Base-by-base conservation (phyloP, 2,888 invertebrate genomes). In the Agonopterix alstromeriana region DNA sequence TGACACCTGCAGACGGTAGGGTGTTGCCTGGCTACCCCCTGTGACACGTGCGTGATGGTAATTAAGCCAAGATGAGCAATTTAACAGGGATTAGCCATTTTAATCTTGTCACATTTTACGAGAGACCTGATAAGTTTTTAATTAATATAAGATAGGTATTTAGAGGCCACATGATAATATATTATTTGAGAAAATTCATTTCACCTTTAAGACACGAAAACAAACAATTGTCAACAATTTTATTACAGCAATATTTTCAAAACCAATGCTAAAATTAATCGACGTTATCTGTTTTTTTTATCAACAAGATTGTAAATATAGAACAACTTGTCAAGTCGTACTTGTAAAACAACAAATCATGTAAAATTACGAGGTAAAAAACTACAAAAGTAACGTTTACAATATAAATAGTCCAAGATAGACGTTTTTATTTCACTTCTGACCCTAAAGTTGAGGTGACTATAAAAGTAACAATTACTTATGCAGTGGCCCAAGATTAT, bases 11-110 rank as follows among this genome's bases (percentile, higher is more conserved):
- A 75, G 77, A 53, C 58, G 3, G 27, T 57, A 55, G 80, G 74
- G 74, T 57, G 83, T 79, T 66, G 60, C 80, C 61, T 54, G 65
- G 81, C 72, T 77, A 85, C 84, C 64, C 79, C 79, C 66, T 47
- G 41, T 47, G 43, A 49, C 57, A 61, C 61, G 63, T 63, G 73
- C 53, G 54, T 47, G 50, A 43, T 48, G 48, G 48, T 55, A 48
- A 54, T 57, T 51, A 56, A 57, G 58, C 48, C 55, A 49, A 68
- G 65, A 69, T 68, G 70, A 70, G 71, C 69, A 73, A 72, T 70
- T 69, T 68, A 52, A 46, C 55, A 48, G 49, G 61, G 61, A 69
- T 70, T 65, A 68, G 57, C 55, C 55, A 58, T 60, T 68, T 65
- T 70, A 70, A 70, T 63, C 63, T 48, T 57, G 65, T 72, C 65